Conservation (phyloP, 2,797 vertebrate genomes). For the Dromococcyx pavoninus region DNA sequence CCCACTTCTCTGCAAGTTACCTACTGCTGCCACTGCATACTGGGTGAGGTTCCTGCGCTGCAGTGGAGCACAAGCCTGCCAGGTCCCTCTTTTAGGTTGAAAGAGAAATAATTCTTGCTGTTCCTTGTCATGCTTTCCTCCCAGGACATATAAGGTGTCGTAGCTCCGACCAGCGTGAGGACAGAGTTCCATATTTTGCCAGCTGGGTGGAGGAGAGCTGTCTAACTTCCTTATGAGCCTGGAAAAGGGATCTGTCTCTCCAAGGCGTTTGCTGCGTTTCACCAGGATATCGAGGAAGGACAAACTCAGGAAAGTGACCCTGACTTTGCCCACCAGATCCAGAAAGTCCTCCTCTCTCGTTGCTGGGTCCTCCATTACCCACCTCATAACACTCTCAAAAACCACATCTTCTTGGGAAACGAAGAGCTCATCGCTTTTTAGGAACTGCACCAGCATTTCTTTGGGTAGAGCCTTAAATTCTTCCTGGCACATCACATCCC, state of each 20-base stretch:
- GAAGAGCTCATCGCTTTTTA: slow-evolving; percentile 83
- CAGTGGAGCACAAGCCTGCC: slow-evolving; percentile 85
- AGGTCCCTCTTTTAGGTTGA: slow-evolving; percentile 80
- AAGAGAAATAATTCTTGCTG: slow-evolving; percentile 85
- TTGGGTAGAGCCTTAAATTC: slow-evolving; percentile 84
- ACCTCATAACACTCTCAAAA: slow-evolving; percentile 82
- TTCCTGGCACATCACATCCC: slow-evolving; percentile 71
- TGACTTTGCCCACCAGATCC: slow-evolving; percentile 82
- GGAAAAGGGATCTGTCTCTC: slow-evolving; percentile 75
- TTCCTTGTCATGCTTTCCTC: slow-evolving; percentile 86
- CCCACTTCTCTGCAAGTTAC: slow-evolving; percentile 73
- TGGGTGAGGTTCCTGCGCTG: slow-evolving; percentile 88
- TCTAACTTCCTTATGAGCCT: slow-evolving; percentile 83
- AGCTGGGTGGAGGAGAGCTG: slow-evolving; percentile 78
- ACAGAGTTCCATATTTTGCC: slow-evolving; percentile 74
- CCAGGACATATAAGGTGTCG: slow-evolving; percentile 85
- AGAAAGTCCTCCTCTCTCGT: slow-evolving; percentile 81
- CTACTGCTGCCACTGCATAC: slow-evolving; percentile 88
- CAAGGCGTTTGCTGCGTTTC: slow-evolving; percentile 66
- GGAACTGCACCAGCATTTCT: slow-evolving; percentile 80
- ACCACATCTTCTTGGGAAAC: slow-evolving; percentile 82
- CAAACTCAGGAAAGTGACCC: slow-evolving; percentile 83
- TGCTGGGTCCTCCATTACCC: slow-evolving; percentile 80
- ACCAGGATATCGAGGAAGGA: slow-evolving; percentile 83
- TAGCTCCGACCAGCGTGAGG: slow-evolving; percentile 69